Conservation (phyloP, 2,797 vertebrate genomes). For the Paratrypauchen microcephalus region DNA sequence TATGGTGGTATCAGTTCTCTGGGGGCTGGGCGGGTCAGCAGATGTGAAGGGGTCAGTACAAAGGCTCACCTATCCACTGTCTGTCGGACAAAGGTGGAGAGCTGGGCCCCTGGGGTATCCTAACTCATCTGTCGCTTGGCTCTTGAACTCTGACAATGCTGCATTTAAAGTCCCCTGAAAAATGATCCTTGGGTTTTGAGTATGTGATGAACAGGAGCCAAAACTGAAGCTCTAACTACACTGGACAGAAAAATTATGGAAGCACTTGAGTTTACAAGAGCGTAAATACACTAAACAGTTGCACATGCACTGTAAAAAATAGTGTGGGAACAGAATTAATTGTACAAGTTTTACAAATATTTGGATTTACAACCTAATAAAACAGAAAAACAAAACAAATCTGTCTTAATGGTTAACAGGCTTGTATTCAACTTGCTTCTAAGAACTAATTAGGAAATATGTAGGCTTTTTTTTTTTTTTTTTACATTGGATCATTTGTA, state of each 20-base stretch:
- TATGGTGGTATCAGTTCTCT: slow-evolving; percentile 71
- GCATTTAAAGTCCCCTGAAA: slow-evolving; percentile 75
- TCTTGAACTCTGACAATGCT: slow-evolving; percentile 80
- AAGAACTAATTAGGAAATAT: not conserved
- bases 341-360: slow-evolving; percentile 1
- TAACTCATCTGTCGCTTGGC: slow-evolving; percentile 78
- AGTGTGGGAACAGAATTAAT: slow-evolving; percentile 10
- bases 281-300: slow-evolving; percentile 16
- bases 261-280: slow-evolving; percentile 18
- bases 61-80: slow-evolving; percentile 84
- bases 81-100: slow-evolving; percentile 80
- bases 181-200: slow-evolving; percentile 76
- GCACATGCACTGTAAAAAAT: slow-evolving; percentile 11
- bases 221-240: slow-evolving; percentile 47
- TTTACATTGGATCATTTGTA: not conserved
- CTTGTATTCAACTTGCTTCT: not conserved
- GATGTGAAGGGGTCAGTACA: slow-evolving; percentile 80
- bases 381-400: not conserved
- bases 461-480: not conserved
- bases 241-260: slow-evolving; percentile 15
- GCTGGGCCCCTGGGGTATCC: slow-evolving; percentile 70
- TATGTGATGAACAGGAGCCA: slow-evolving; percentile 59
- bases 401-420: slow-evolving; percentile 4
- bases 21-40: slow-evolving; percentile 77
- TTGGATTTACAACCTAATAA: slow-evolving; percentile 5